These are phyloP conservation scores for Bubo blakistoni DNA, from an alignment of 2,113 vertebrate species.

Conservation along the genomic window DNA sequence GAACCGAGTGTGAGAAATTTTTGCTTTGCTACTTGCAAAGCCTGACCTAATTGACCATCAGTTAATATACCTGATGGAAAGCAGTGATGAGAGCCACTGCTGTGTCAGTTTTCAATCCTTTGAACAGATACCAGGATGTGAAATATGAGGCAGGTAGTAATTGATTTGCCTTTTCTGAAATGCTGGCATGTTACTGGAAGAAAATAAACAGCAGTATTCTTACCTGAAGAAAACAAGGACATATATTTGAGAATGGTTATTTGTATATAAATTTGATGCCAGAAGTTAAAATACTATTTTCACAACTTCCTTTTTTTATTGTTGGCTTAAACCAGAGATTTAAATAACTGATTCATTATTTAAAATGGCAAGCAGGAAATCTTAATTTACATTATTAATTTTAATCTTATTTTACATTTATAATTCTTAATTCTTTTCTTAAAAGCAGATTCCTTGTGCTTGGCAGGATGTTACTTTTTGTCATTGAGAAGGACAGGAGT, in stretches of 20 bases:
- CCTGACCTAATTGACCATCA: neutral
- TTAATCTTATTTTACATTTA: neutral
- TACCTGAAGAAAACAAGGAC: neutral
- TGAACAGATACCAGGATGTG: neutral
- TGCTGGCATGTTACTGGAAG: neutral
- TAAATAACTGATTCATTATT: neutral
- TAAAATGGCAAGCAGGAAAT: neutral
- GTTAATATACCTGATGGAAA: conserved; percentile 12
- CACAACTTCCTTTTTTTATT: neutral
- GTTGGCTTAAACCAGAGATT: neutral
- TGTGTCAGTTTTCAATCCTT: conserved; percentile 13
- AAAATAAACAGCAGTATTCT: neutral
- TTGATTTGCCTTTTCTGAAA: conserved; percentile 32
- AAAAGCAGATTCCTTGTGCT: neutral
- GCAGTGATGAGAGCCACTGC: neutral
- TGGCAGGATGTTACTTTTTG: neutral
- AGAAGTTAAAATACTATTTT: conserved; percentile 8
- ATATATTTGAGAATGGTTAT: neutral
- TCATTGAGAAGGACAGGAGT: neutral
- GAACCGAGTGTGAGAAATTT: neutral
- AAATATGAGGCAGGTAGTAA: conserved; percentile 4
- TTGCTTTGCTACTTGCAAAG: neutral
- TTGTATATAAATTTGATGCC: neutral
- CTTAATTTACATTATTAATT: neutral
- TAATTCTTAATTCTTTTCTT: neutral